Evolutionary conservation across 2,888 invertebrate species (phyloP).

Genomic region (Andrena hattorfiana): DNA sequence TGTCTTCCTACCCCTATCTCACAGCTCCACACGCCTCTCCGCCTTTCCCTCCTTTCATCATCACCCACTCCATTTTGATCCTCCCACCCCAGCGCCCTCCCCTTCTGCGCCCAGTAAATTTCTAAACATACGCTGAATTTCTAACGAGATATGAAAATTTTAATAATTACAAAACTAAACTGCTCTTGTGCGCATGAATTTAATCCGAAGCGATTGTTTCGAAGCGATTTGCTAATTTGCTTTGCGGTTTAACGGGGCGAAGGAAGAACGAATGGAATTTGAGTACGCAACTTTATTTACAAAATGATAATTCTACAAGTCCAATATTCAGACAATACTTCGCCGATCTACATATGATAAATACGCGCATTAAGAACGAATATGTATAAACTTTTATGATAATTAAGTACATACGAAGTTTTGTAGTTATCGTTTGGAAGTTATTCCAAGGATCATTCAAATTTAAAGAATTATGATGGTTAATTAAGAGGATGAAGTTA

Average conservation of each 20-base stretch:
- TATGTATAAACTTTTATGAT: not conserved
- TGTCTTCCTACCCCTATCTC: constrained; percentile 51
- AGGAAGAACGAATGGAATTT: too few relatives aligned
- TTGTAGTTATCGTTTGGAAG: not conserved
- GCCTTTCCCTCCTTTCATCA: constrained; percentile 21
- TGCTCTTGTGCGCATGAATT: not conserved
- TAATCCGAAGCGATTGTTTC: not conserved
- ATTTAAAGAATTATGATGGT: too few relatives aligned
- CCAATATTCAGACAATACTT: constrained; percentile 21
- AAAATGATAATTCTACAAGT: constrained; percentile 11
- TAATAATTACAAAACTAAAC: not conserved
- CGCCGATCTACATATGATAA: constrained; percentile 21
- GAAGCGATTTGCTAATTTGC: not conserved
- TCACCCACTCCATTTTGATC: not conserved
- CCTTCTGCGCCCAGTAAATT: not conserved
- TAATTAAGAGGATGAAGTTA: not conserved
- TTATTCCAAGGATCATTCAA: not conserved
- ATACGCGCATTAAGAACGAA: constrained; percentile 6
- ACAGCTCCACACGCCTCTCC: constrained; percentile 22
- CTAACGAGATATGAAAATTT: not conserved
- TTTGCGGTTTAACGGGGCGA: not conserved
- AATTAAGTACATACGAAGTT: constrained; percentile 43
- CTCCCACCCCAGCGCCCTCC: not conserved
- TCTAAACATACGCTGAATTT: not conserved
- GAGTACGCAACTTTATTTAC: constrained; percentile 28